phyloP scores from a whole-genome alignment of 2,888 invertebrate species.

The Brachyptera risi region DNA sequence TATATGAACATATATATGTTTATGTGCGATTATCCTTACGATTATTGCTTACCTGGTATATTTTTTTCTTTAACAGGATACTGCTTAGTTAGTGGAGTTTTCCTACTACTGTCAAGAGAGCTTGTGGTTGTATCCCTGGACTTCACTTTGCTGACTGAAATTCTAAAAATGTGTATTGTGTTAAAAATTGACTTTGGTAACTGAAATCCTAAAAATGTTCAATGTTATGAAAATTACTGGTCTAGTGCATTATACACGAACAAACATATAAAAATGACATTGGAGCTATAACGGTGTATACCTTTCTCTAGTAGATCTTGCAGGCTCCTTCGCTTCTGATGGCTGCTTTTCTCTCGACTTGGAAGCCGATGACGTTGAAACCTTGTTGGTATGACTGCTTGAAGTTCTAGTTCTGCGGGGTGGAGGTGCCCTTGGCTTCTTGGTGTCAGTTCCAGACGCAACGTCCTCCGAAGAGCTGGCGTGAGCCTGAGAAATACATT shows the following conservation, averaged over 20 bases:
- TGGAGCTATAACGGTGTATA: no score
- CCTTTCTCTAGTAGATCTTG: not conserved
- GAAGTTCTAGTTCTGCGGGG: slow-evolving; percentile 16
- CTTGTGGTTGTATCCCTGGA: not conserved
- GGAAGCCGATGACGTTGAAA: not conserved
- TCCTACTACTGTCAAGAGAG: not conserved
- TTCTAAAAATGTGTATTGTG: not conserved
- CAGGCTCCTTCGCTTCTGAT: not conserved
- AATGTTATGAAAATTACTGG: no score
- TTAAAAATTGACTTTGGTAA: not conserved
- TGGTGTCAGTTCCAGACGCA: slow-evolving; percentile 39
- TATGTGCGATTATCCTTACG: no score
- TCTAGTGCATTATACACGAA: not conserved
- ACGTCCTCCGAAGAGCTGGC: slow-evolving; percentile 51
- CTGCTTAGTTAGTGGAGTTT: slow-evolving; percentile 7
- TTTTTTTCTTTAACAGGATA: slow-evolving; percentile 12
- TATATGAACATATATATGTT: no score
- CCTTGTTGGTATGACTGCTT: not conserved
- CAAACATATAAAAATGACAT: not conserved
- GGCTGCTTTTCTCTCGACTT: not conserved
- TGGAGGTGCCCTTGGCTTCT: slow-evolving; percentile 14
- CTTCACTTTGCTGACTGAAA: not conserved
- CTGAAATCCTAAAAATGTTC: not conserved
- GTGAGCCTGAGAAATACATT: slow-evolving; percentile 39
- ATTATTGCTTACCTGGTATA: slow-evolving; percentile 14